Conservation (phyloP, 2,113 vertebrate genomes). For the Sebastes schlegelii region DNA sequence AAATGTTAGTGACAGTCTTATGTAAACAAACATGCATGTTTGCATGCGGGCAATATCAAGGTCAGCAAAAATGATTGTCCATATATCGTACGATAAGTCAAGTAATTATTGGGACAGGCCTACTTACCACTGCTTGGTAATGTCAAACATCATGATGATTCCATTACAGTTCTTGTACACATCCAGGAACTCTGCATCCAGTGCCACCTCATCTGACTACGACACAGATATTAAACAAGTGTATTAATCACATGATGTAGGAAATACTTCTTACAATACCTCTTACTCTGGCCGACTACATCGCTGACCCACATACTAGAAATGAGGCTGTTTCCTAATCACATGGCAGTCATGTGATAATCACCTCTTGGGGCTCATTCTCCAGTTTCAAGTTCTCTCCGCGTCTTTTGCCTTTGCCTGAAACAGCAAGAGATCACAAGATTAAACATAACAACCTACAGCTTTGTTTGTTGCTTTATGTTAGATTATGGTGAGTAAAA, state of each 20-base stretch:
- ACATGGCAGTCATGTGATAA: constrained; percentile 63
- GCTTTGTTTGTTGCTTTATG: constrained; percentile 7
- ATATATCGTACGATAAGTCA: too few relatives aligned
- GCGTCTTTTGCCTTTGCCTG: constrained; percentile 95
- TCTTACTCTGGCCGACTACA: background rate
- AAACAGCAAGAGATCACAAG: constrained; percentile 32
- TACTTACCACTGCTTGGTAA: constrained; percentile 97
- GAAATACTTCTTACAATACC: background rate
- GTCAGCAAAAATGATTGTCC: background rate
- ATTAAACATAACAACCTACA: background rate
- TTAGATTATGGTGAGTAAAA: constrained; percentile 45
- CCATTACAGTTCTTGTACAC: constrained; percentile 99
- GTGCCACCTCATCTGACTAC: constrained; percentile 94
- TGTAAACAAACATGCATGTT: background rate
- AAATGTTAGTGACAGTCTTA: background rate
- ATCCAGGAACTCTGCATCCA: constrained; percentile 98
- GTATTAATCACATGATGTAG: background rate
- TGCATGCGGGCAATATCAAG: background rate
- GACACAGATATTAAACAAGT: constrained; percentile 25
- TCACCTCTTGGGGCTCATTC: constrained; percentile 98
- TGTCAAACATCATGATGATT: constrained; percentile 99
- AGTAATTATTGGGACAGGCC: background rate
- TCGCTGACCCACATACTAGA: constrained; percentile 41
- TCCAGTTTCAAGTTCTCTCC: constrained; percentile 96
- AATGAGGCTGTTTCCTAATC: constrained; percentile 29